phyloP scores from a whole-genome alignment of 2,888 invertebrate species.

The Caenorhabditis sp. region DNA sequence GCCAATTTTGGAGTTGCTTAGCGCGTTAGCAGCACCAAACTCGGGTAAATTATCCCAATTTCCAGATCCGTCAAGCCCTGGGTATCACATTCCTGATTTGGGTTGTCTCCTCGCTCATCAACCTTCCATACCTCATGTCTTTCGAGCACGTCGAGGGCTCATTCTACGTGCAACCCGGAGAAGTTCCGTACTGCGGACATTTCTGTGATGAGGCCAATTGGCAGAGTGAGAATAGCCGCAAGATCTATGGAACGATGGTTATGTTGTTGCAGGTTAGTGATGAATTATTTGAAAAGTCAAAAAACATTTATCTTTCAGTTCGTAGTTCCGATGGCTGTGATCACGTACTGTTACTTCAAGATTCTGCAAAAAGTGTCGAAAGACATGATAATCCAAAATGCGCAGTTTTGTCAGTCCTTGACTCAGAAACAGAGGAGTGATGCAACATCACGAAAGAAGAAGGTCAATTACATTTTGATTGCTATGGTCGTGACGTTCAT shows the following conservation, averaged over 20 bases:
- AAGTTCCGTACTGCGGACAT: conserved; percentile 81
- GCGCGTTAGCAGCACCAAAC: too few relatives aligned
- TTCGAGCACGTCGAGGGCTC: conserved; percentile 84
- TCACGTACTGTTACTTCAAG: conserved; percentile 81
- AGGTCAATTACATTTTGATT: conserved; percentile 77
- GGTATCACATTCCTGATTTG: conserved; percentile 78
- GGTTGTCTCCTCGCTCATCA: conserved; percentile 79
- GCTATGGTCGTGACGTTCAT: conserved; percentile 89
- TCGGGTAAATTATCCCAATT: neutral
- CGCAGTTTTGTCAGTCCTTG: conserved; percentile 79
- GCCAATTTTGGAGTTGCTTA: too few relatives aligned
- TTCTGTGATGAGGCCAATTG: conserved; percentile 87
- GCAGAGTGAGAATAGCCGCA: conserved; percentile 90
- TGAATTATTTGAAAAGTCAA: neutral
- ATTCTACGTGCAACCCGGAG: conserved; percentile 62
- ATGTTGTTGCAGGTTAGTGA: conserved; percentile 78
- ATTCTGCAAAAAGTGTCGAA: conserved; percentile 81
- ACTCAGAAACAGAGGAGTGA: conserved; percentile 80
- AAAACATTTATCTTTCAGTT: conserved; percentile 70
- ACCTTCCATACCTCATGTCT: conserved; percentile 81
- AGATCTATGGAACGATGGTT: conserved; percentile 87
- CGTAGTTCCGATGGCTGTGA: conserved; percentile 81
- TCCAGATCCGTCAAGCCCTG: conserved; percentile 72
- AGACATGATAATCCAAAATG: conserved; percentile 82
- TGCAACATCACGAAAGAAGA: conserved; percentile 77